Percentiles rank a stretch among this genome's conserved stretches.
Evolutionary conservation across 2,888 invertebrate genomes (phyloP).

Genomic region (Heliconius sara): DNA sequence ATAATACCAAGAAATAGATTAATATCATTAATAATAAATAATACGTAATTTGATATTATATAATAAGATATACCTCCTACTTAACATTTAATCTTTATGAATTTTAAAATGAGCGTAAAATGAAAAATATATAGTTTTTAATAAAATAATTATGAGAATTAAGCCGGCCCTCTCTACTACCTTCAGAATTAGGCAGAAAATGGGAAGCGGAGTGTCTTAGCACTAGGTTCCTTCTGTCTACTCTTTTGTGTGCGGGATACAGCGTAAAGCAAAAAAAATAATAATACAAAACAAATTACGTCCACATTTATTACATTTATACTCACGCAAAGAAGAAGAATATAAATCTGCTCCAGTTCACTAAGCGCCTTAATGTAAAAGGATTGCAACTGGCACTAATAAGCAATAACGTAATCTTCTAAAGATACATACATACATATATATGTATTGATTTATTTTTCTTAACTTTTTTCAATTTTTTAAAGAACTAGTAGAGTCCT

Average conservation of each 20-base stretch:
- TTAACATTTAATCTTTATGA: neutral
- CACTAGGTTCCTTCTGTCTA: neutral
- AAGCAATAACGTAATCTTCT: neutral
- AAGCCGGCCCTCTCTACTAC: too few species aligned
- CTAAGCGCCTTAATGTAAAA: conserved; percentile 1
- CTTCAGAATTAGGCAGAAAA: too few species aligned
- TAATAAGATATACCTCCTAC: neutral
- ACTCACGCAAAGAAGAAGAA: neutral
- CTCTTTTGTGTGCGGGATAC: neutral
- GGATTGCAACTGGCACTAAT: conserved; percentile 17
- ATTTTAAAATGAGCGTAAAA: neutral
- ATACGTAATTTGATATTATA: neutral
- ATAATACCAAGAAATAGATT: neutral
- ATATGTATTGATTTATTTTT: neutral
- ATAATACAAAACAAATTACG: neutral
- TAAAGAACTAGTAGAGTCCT: too few species aligned
- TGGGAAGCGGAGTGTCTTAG: too few species aligned
- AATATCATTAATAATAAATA: neutral
- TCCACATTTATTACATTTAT: neutral
- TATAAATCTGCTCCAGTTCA: neutral
- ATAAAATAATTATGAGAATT: neutral
- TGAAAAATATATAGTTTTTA: neutral
- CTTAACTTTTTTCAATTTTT: neutral
- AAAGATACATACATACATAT: neutral
- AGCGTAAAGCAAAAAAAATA: neutral